Evolutionary conservation across 2,888 invertebrate species (phyloP), one percentile per base, ranked within the genome.

Genomic region (Saturnia japonica): DNA sequence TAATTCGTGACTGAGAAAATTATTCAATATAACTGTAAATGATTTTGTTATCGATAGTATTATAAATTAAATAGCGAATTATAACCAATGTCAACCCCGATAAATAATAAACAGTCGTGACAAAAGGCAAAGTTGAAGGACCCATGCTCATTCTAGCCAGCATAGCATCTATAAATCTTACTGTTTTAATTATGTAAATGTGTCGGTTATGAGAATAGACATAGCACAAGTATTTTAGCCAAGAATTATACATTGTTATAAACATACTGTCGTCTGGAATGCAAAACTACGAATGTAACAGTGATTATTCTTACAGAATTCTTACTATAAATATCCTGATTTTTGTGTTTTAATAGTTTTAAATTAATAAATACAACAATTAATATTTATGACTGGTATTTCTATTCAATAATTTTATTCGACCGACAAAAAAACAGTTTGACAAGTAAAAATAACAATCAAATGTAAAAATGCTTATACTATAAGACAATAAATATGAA

Each of bases 71-170:
- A 57, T 57, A 57, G 57, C 25, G 57, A 57, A 25, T 57, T 57
- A 25, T 57, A 25, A 4, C 25, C 57, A 57, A 57, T 57, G 57
- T 57, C 57, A 57, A 57, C 57, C 57, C 57, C 57, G 57, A 11
- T 57, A 57, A 57, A 57, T 25, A 57, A 57, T 57, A 57, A 57
- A 57, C 57, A 57, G 12, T 57, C 3, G 57, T 28, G 57, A 57
- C 7, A 57, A 57, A 57, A 57, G 57, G 25, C 57, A 57, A 57
- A 57, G 57, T 57, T 57, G 57, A 57, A 57, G 57, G 57, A 11
- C 25, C 25, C 57, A 14, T 57, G 57, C 14, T 57, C 57, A 57
- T 57, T 57, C 25, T 57, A 57, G 57, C 57, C 12, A 25, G 14
- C 28, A 57, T 57, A 57, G 14, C 57, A 57, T 57, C 25, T 57